phyloP scores from a whole-genome alignment of 2,113 vertebrate species.

The Anarhynchus alexandrinus region DNA sequence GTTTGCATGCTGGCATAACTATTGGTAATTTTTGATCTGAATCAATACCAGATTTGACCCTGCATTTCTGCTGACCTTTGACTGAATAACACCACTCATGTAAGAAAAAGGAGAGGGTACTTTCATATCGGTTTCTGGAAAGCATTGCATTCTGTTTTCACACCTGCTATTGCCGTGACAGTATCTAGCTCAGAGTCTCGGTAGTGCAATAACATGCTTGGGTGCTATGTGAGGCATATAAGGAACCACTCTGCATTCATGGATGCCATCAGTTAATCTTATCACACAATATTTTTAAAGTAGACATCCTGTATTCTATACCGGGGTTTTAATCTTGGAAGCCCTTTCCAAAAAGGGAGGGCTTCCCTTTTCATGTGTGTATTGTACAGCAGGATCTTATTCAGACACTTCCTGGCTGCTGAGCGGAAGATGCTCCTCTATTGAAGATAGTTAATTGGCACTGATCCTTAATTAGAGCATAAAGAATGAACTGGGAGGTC shows the following conservation, averaged over 20 bases:
- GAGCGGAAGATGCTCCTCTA: conserved; percentile 68
- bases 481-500: conserved; percentile 66
- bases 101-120: not conserved
- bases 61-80: not conserved
- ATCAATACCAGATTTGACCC: not conserved
- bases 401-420: conserved; percentile 66
- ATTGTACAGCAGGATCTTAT: conserved; percentile 58
- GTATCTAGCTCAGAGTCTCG: not conserved
- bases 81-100: not conserved
- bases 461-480: conserved; percentile 61
- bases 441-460: conserved; percentile 67
- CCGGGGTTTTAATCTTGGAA: conserved; percentile 46
- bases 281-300: conserved; percentile 35
- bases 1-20: not conserved
- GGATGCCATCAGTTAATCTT: not conserved
- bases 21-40: not conserved
- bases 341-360: conserved; percentile 33
- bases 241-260: not conserved
- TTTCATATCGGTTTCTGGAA: not conserved
- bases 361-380: conserved; percentile 48
- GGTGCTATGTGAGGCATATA: not conserved
- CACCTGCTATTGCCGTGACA: not conserved
- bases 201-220: not conserved
- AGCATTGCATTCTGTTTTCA: not conserved
- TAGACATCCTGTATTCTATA: conserved; percentile 37